A percentile compares a stretch with the other conserved stretches of the same genome.
Conservation (phyloP, 2,797 vertebrate genomes). For the Sebastes oblongus region DNA sequence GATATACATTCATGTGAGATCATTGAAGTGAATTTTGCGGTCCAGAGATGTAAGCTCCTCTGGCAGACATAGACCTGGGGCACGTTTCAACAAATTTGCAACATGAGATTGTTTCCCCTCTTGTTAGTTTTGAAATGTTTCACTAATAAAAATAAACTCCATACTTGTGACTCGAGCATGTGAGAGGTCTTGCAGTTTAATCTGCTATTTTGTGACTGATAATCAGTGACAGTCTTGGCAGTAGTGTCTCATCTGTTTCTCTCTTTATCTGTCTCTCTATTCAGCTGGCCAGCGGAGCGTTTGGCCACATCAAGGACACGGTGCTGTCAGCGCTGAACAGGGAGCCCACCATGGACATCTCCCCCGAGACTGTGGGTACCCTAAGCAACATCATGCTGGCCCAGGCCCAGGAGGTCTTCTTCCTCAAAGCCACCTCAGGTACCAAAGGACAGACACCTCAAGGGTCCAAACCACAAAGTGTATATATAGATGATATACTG, state of each 20-base stretch:
- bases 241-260: background rate
- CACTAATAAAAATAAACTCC: background rate
- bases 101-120: background rate
- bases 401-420: constrained; percentile 98
- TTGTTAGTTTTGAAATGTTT: background rate
- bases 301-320: constrained; percentile 97
- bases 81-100: background rate
- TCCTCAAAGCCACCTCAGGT: constrained; percentile 97
- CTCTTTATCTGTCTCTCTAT: background rate
- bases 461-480: background rate
- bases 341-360: constrained; percentile 97
- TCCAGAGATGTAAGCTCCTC: background rate
- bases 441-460: constrained; percentile 23
- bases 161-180: background rate
- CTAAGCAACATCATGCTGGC: constrained; percentile 97
- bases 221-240: background rate
- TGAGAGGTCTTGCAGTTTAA: background rate
- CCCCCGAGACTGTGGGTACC: constrained; percentile 94
- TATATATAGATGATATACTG: no score
- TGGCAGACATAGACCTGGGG: background rate
- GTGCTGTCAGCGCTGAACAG: constrained; percentile 94
- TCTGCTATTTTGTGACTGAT: background rate
- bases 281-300: constrained; percentile 96
- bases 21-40: background rate
- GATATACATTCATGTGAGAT: background rate